Evolutionary conservation across 2,888 invertebrate species (phyloP).

Genomic region (Autographa pulchrina): DNA sequence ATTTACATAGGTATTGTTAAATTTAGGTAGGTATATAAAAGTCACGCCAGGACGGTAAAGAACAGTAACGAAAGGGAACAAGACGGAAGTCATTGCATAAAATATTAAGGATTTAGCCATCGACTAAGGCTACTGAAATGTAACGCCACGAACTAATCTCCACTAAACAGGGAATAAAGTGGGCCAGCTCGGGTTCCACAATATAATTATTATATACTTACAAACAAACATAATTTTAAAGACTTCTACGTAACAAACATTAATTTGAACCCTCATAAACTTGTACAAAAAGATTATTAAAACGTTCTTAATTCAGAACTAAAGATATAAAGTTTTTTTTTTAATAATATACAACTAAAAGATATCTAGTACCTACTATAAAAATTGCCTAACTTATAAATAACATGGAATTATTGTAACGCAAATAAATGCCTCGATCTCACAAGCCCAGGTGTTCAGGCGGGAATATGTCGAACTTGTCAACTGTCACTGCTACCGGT

Average conservation of each 20-base stretch:
- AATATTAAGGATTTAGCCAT: too few species aligned
- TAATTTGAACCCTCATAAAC: neutral
- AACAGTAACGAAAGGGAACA: neutral
- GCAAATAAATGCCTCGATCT: constrained; percentile 27
- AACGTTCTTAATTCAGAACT: constrained; percentile 35
- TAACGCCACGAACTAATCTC: too few species aligned
- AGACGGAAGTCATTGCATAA: neutral
- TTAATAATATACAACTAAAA: neutral
- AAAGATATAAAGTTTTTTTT: neutral
- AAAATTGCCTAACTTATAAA: constrained; percentile 22
- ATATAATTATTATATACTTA: too few species aligned
- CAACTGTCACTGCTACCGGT: constrained; percentile 17
- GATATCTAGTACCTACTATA: too few species aligned
- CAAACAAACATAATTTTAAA: neutral
- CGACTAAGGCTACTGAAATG: too few species aligned
- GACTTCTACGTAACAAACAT: neutral
- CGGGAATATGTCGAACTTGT: neutral
- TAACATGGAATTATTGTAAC: constrained; percentile 22
- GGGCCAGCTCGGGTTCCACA: neutral
- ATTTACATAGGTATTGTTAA: constrained; percentile 11
- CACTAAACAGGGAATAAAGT: neutral
- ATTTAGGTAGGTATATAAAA: constrained; percentile 12
- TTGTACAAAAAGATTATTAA: constrained; percentile 24
- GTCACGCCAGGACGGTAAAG: constrained; percentile 49
- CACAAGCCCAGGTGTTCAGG: constrained; percentile 8